Evolutionary conservation across 1,140 invertebrate species (phyloP), one percentile per base, ranked within the genome.

Genomic region (Steinernema feltiae): DNA sequence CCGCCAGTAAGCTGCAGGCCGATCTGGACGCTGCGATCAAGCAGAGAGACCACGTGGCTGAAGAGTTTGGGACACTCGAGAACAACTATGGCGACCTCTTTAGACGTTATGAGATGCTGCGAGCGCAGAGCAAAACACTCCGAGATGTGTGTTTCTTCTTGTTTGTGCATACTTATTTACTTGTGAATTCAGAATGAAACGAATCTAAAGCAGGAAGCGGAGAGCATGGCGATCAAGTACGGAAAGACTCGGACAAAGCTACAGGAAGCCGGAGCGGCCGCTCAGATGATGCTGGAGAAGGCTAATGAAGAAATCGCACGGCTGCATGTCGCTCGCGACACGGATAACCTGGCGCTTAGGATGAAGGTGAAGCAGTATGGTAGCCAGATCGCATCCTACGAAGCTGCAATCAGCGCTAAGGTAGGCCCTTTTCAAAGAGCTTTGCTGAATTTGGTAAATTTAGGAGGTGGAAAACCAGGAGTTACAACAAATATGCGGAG

Each of bases 361-460:
- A 63, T 63, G 53, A 63, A 63, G 53, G 53, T 63, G 15, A 63
- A 63, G 53, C 53, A 63, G 53, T 63, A 63, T 21, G 24, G 53
- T 21, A 63, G 2, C 53, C 53, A 63, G 53, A 21, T 63, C 15
- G 53, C 53, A 3, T 63, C 53, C 24, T 21, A 15, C 12, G 53
- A 63, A 27, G 53, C 53, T 63, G 24, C 53, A 12, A 27, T 63
- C 7, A 27, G 3, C 24, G 53, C 53, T 7, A 63, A 63, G 53
- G 53, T 63, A n/a, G 7, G 41, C 41, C 41, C 7, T 12, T n/a
- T 46, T 46, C n/a, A 41, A 18, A 41, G 7, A 27, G 53, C 53
- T 63, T 27, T 17, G 3, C 24, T 63, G 53, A 7, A 27, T 27
- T 63, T 63, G 7, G 3, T 12, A 21, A 63, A 27, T 3, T 15